These are phyloP conservation scores for Stenoptilia bipunctidactyla DNA, from an alignment of 2,888 invertebrate genomes.

Conservation along the genomic window DNA sequence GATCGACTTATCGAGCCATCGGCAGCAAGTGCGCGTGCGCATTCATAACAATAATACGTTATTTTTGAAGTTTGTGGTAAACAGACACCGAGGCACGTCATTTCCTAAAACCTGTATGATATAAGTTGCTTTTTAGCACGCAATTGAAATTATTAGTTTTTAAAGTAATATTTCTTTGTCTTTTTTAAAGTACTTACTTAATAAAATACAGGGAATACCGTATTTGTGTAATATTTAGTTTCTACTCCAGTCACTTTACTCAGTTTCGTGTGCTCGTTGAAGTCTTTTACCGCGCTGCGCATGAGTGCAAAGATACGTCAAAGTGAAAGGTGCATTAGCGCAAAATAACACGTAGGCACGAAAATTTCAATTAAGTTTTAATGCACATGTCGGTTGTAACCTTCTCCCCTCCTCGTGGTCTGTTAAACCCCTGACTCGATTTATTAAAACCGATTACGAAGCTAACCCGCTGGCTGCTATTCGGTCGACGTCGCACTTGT, in stretches of 20 bases:
- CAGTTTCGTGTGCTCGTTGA: constrained; percentile 20
- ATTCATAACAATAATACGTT: neutral
- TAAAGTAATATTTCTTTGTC: too few species aligned
- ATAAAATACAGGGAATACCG: neutral
- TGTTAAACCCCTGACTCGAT: constrained; percentile 28
- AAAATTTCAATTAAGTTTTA: constrained; percentile 61
- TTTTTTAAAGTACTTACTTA: too few species aligned
- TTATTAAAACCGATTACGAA: constrained; percentile 45
- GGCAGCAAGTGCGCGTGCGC: neutral
- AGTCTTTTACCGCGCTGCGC: constrained; percentile 25
- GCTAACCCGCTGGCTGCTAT: constrained; percentile 22
- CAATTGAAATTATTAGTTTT: too few species aligned
- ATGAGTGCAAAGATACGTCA: constrained; percentile 26
- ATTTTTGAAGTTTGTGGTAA: too few species aligned
- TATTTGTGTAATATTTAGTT: too few species aligned
- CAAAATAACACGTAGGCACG: constrained; percentile 54
- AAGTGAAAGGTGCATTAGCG: constrained; percentile 53
- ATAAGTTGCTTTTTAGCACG: too few species aligned
- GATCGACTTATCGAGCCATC: constrained; percentile 28
- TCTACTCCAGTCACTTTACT: too few species aligned
- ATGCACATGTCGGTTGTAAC: constrained; percentile 41
- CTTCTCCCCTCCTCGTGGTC: constrained; percentile 14
- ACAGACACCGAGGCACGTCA: too few species aligned
- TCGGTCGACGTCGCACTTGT: constrained; percentile 38
- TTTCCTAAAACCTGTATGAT: neutral